Evolutionary conservation across 2,888 invertebrate species (phyloP).

Genomic region (Drosophila prolongata): DNA sequence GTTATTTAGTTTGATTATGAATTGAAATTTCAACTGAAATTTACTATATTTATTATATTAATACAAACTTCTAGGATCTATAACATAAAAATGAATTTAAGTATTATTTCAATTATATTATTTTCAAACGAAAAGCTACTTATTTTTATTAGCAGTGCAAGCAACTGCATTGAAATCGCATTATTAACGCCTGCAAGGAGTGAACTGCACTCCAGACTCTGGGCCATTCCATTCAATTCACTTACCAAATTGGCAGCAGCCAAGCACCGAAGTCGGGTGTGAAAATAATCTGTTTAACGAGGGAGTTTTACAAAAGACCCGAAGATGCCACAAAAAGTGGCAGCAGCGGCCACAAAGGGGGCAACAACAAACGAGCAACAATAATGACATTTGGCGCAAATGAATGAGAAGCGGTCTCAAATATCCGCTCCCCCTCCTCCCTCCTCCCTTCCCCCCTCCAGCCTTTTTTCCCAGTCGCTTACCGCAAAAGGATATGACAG

Average conservation of each 20-base stretch:
- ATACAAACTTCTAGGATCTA: too few relatives aligned
- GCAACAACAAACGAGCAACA: slow-evolving; percentile 77
- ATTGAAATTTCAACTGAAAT: too few relatives aligned
- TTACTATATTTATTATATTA: too few relatives aligned
- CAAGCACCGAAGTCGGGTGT: slow-evolving; percentile 61
- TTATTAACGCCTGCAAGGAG: slow-evolving; percentile 79
- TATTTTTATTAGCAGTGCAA: neutral
- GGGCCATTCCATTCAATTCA: slow-evolving; percentile 38
- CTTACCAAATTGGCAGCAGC: slow-evolving; percentile 75
- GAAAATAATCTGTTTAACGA: slow-evolving; percentile 84
- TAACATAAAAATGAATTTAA: too few relatives aligned
- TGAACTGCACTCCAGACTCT: slow-evolving; percentile 13
- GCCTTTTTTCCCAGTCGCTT: slow-evolving; percentile 17
- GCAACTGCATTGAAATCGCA: slow-evolving; percentile 78
- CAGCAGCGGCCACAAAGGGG: slow-evolving; percentile 28
- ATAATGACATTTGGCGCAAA: slow-evolving; percentile 81
- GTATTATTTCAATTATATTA: neutral
- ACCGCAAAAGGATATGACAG: slow-evolving; percentile 79
- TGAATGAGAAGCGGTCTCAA: slow-evolving; percentile 74
- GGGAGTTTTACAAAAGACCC: slow-evolving; percentile 83
- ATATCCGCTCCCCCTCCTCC: slow-evolving; percentile 43
- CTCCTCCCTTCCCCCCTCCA: neutral
- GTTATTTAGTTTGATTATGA: too few relatives aligned
- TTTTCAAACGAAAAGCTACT: too few relatives aligned
- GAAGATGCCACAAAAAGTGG: slow-evolving; percentile 57